Evolutionary conservation across 2,888 invertebrate genomes (phyloP), one percentile per base, ranked within the genome.

Genomic region (Amiota minor): DNA sequence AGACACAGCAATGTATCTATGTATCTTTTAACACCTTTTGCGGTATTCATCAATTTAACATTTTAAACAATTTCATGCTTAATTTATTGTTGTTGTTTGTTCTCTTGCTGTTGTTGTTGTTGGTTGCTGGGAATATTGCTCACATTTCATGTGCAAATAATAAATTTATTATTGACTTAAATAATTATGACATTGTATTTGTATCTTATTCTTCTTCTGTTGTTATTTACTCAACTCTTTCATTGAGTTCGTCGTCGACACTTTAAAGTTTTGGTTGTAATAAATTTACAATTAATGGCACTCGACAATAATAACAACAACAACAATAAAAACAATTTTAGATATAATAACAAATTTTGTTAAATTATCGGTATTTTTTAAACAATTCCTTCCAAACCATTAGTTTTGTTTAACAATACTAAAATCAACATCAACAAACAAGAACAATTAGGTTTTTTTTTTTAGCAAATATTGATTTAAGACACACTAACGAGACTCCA

Each of bases 171-270:
- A 10, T 85, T 85, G 79, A 77, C 76, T 74, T 69, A 74, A 80
- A 70, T 72, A 84, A 85, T 87, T 86, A 85, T 84, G 85, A 86
- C 83, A 79, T 75, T 64, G 59, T 49, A 65, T 35, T 49, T 47
- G 12, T 18, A 67, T 71, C 72, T 74, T 78, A 67, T 69, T 72
- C 72, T 71, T 50, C 69, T 67, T 10, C 55, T 64, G 14, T 64
- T 49, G 62, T 49, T 18, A 46, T 12, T 56, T 62, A 11, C 14
- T 61, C n/a, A 14, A 11, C 70, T 70, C 59, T 70, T 68, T 35
- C 55, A 62, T 14, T 64, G 35, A 35, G 35, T 35, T 35, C 6
- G 35, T 35, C 35, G 35, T 35, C 6, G 6, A 16, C 69, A 50
- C 11, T 69, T 69, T 20, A 23, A 75, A 77, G 70, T 75, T 71